Base-by-base conservation (phyloP, 2,888 invertebrate species). In the Mesorhabditis sp. region DNA sequence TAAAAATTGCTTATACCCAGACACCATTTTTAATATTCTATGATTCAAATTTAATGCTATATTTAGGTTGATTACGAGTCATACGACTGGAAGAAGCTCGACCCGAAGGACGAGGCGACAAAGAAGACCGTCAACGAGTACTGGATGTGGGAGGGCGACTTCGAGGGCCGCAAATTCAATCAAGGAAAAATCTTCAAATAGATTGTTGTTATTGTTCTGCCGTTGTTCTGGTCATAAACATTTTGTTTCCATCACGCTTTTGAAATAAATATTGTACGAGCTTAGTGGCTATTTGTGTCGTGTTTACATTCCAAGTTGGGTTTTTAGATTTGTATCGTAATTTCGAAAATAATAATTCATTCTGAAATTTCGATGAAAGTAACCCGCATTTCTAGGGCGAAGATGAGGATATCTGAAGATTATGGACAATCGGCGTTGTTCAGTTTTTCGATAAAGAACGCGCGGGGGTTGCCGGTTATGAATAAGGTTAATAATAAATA, bases 161-260 rank as follows among this genome's bases (percentile, higher is more conserved):
- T 92, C 86, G 87, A 90, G 67, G 96, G 94, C 72, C 92, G 95
- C 86, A 90, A 91, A 86, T 95, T 96, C 90, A 95, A 95, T 89
- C 94, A 97, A 73, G 98, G 97, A 88, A 98, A 98, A 90, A 92
- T 97, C 88, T 98, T 96, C 90, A 98, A 98, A 90, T 98, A 79
- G 82, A 73, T 63, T n/a, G 63, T 63, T 63, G 28, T 10, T 10
- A 15, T 10, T 15, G 64, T 63, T 63, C 10, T 28, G 28, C 28
- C n/a, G 41, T 63, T 15, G 64, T 42, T 43, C n/a, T 50, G n/a
- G 58, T 50, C 58, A n/a, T 50, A n/a, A 50, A 50, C 28, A 28
- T 50, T 50, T 50, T 50, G 58, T 50, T 50, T 50, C 7, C 58
- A 13, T 50, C n/a, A 13, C 7, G 7, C n/a, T 10, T 50, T 50